phyloP scores from a whole-genome alignment of 2,888 invertebrate genomes.

The Philaethria dido region DNA sequence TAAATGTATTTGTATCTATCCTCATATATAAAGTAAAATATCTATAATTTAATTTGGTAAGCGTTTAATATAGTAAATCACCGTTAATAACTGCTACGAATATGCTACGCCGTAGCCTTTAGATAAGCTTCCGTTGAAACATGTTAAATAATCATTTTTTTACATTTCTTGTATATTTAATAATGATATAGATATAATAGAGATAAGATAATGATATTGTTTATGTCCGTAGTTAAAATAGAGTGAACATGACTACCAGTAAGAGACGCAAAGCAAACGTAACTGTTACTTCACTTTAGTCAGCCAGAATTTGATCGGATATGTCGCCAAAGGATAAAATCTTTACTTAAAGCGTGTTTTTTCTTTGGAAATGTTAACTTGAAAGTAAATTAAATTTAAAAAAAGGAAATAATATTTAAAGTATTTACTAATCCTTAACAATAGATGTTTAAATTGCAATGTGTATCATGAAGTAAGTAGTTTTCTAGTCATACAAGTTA shows the following conservation, averaged over 20 bases:
- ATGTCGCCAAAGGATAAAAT: background rate
- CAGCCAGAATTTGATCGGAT: slow-evolving; percentile 13
- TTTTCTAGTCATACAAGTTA: too few relatives aligned
- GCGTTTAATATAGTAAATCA: background rate
- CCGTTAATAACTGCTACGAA: slow-evolving; percentile 19
- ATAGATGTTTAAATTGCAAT: too few relatives aligned
- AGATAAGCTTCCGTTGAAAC: background rate
- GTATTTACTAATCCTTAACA: too few relatives aligned
- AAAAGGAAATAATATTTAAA: too few relatives aligned
- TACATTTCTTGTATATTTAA: background rate
- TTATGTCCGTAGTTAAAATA: background rate
- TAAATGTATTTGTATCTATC: too few relatives aligned
- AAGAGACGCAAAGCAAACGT: slow-evolving; percentile 2
- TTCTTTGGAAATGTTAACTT: background rate
- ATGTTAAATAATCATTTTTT: background rate
- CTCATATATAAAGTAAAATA: background rate
- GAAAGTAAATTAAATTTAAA: too few relatives aligned
- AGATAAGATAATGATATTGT: too few relatives aligned
- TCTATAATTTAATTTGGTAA: background rate
- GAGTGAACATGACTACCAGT: background rate
- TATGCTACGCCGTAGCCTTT: slow-evolving; percentile 29
- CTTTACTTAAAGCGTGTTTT: background rate
- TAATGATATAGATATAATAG: background rate
- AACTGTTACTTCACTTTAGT: background rate
- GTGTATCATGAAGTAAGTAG: too few relatives aligned